Base-by-base conservation (phyloP, 2,888 invertebrate species). In the Phortica okadai region DNA sequence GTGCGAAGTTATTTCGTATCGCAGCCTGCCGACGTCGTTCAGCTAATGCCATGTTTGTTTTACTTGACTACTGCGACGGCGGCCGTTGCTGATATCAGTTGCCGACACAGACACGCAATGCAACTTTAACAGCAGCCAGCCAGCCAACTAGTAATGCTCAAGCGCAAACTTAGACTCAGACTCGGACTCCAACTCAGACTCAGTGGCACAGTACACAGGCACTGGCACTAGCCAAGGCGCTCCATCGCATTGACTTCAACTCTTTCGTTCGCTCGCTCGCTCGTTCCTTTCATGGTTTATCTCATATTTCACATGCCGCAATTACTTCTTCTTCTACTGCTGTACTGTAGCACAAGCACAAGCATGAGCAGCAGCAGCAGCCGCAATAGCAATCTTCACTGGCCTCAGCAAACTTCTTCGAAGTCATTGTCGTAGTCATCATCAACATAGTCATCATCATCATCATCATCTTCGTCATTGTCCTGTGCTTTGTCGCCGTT, bases 1-100 rank as follows among this genome's bases (percentile, higher is more conserved):
- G 85, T 88, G 85, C 89, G 89, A 85, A 85, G 85, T 85, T 85
- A 88, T 85, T 85, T 88, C 87, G 86, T 87, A 85, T 85, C 85
- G 44, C 44, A 8, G 25, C 33, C 58, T 72, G 56, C 33, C 44
- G 41, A 33, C 58, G 78, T 75, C 58, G 14, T 72, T 72, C 73
- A 74, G 76, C 77, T 74, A 78, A 69, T 78, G 80, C 85, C 85
- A 82, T 87, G 87, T 86, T 88, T 85, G 88, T 88, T 87, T 88
- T 74, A 54, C 67, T 74, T 56, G 66, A 14, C 64, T 66, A 64
- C 66, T 33, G 54, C 62, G 67, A 25, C 44, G 33, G 10, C 56
- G n/a, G 44, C 69, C 21, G 44, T 69, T 50, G 44, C 69, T 69
- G 69, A 69, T 69, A 69, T 69, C 69, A 69, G 69, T 69, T 69